Percentiles rank a stretch among this genome's conserved stretches.
Evolutionary conservation across 1,140 invertebrate species (phyloP).

Genomic region (Drosophila sp.): DNA sequence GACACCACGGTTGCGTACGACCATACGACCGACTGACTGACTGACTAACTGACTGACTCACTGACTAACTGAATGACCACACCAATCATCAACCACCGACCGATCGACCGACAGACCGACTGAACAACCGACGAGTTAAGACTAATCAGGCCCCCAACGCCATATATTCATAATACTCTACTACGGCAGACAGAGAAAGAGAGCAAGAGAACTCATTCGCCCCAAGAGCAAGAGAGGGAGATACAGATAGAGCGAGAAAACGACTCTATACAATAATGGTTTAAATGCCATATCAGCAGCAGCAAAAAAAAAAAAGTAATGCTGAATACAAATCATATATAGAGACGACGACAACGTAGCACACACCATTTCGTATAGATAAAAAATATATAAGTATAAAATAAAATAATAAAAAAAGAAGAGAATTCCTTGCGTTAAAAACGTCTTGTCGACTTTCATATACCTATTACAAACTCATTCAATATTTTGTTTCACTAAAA

Average conservation of each 20-base stretch:
- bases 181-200: slow-evolving; percentile 18
- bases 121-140: slow-evolving; percentile 65
- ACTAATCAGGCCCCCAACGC: slow-evolving; percentile 72
- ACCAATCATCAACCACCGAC: slow-evolving; percentile 3
- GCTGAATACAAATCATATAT: slow-evolving; percentile 73
- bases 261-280: slow-evolving; percentile 63
- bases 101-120: slow-evolving; percentile 33
- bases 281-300: slow-evolving; percentile 78
- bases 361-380: slow-evolving; percentile 17
- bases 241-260: slow-evolving; percentile 34
- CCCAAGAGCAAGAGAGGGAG: background rate
- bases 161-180: slow-evolving; percentile 52
- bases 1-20: slow-evolving; percentile 65
- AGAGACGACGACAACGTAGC: slow-evolving; percentile 31
- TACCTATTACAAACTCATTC: background rate
- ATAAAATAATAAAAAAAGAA: background rate
- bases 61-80: slow-evolving; percentile 22
- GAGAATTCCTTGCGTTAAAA: background rate
- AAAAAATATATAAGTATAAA: slow-evolving; percentile 18
- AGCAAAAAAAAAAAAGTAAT: slow-evolving; percentile 43
- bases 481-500: no score
- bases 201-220: slow-evolving; percentile 25
- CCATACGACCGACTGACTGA: slow-evolving; percentile 44
- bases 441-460: background rate
- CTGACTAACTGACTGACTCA: slow-evolving; percentile 22